Evolutionary conservation across 2,888 invertebrate species (phyloP), one percentile per base, ranked within the genome.

Genomic region (Nymphalis polychloros): DNA sequence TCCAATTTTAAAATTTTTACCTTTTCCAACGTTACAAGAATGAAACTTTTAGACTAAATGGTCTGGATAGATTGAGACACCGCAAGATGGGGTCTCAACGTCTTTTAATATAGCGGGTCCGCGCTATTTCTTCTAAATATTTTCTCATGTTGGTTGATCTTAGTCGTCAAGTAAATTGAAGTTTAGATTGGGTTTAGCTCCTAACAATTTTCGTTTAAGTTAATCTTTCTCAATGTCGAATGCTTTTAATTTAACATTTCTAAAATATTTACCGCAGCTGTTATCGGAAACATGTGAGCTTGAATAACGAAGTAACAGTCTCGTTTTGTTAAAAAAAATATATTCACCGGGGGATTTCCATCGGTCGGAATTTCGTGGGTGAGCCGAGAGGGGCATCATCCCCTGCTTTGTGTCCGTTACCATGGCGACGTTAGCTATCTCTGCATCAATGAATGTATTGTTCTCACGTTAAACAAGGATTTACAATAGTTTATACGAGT

Each of bases 341-440:
- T 78, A 72, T 85, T 76, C 83, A 83, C 81, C 79, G 84, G 88
- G 91, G 90, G 84, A 90, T 86, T 90, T 89, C 90, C 90, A 73
- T 73, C 74, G 79, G 70, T 83, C 78, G 78, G 83, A 83, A 86
- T 87, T 85, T 85, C 80, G 86, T 88, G 87, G 84, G 86, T 84
- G 84, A 86, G 77, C 74, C 68, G 68, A 77, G 80, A 81, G 80
- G 85, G 84, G 84, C 81, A 78, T 76, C 81, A 82, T 84, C 86
- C 88, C 88, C 85, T 77, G 74, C 75, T 75, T 78, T 82, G 79
- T 79, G 79, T 74, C 75, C 82, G 88, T 89, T 87, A 85, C 86
- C 77, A 83, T 72, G 73, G 87, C 85, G 85, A 89, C 88, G 81
- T 78, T 79, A 78, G 75, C 81, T 88, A 86, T 87, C 85, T 87